Percentiles rank a stretch among this genome's conserved stretches.
These are phyloP conservation scores for Periophthalmus magnuspinnatus DNA, from an alignment of 2,797 vertebrate genomes.

Conservation along the genomic window DNA sequence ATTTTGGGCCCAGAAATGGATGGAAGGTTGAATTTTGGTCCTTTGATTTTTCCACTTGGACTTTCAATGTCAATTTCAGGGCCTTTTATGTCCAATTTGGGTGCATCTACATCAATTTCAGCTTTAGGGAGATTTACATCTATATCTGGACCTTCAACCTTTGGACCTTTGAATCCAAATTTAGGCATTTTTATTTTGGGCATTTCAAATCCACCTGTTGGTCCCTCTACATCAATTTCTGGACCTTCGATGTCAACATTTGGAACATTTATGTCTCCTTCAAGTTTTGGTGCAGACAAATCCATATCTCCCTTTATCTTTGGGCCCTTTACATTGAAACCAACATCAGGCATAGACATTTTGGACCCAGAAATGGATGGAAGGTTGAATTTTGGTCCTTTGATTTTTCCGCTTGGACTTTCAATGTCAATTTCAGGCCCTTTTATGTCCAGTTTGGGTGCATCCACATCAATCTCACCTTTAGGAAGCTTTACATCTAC, in stretches of 20 bases:
- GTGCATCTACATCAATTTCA: conserved; percentile 15
- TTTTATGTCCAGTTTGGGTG: conserved; percentile 9
- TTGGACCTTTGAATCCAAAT: conserved; percentile 30
- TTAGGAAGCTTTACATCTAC: conserved; percentile 22
- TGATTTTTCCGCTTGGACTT: conserved; percentile 11
- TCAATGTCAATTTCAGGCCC: conserved; percentile 18
- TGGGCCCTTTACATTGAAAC: conserved; percentile 17
- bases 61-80: conserved; percentile 20
- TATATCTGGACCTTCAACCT: conserved; percentile 34
- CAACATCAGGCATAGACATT: conserved; percentile 22
- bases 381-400: conserved; percentile 26
- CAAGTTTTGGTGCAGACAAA: conserved; percentile 25
- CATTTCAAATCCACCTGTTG: conserved; percentile 7
- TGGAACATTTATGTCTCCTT: conserved; percentile 38
- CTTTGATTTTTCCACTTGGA: background rate
- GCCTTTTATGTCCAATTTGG: conserved; percentile 7
- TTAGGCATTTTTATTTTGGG: conserved; percentile 7
- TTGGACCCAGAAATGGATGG: conserved; percentile 15
- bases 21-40: background rate
- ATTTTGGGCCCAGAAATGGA: conserved; percentile 21
- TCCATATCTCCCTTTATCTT: conserved; percentile 34
- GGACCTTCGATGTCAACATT: conserved; percentile 32
- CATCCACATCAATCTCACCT: conserved; percentile 1
- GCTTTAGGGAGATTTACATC: conserved; percentile 13
- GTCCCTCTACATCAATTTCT: conserved; percentile 9